Evolutionary conservation across 2,113 vertebrate genomes (phyloP).

Genomic region (Riparia riparia): DNA sequence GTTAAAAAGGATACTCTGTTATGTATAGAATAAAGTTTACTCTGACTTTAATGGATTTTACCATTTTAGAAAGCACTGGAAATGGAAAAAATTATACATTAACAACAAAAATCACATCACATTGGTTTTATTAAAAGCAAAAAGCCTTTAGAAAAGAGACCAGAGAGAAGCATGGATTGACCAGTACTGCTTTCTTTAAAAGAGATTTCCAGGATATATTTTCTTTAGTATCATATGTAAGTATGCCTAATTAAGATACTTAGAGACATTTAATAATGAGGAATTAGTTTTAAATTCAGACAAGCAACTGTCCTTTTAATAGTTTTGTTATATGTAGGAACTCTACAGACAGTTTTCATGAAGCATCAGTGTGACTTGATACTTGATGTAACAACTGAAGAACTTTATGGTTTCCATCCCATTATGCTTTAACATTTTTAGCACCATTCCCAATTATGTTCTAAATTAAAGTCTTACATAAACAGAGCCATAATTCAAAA

Average conservation of each 20-base stretch:
- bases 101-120: conserved; percentile 59
- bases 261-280: neutral
- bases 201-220: neutral
- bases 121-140: conserved; percentile 58
- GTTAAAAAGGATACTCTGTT: conserved; percentile 69
- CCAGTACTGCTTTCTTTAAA: neutral
- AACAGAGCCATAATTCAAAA: neutral
- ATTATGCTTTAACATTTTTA: neutral
- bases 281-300: neutral
- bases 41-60: conserved; percentile 47
- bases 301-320: neutral
- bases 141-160: neutral
- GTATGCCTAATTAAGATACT: neutral
- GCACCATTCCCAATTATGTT: neutral
- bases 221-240: neutral
- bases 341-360: neutral
- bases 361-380: neutral
- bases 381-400: neutral
- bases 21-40: conserved; percentile 67
- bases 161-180: neutral
- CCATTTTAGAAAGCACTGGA: conserved; percentile 63
- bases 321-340: neutral
- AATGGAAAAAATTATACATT: conserved; percentile 56
- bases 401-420: neutral
- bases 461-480: neutral